These are phyloP conservation scores for Ennomos erosarius DNA, from an alignment of 2,888 invertebrate species.

Conservation along the genomic window DNA sequence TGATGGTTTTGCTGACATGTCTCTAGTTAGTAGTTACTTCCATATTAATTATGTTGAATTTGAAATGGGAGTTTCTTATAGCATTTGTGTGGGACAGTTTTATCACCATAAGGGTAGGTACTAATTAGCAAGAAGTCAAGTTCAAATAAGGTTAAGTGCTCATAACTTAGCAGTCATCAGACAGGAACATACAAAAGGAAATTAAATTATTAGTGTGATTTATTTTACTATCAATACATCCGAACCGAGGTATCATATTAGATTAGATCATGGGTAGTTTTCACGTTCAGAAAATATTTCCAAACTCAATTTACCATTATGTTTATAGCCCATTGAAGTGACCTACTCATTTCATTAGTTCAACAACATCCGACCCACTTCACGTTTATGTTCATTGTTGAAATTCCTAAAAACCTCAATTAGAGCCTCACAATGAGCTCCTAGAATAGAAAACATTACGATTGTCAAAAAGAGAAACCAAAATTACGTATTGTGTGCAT, in stretches of 20 bases:
- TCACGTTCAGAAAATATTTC: neutral
- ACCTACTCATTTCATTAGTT: slow-evolving; percentile 21
- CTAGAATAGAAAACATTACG: slow-evolving; percentile 31
- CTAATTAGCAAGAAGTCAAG: no score
- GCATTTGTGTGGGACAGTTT: no score
- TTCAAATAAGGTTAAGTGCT: no score
- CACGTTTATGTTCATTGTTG: slow-evolving; percentile 23
- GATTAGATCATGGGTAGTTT: no score
- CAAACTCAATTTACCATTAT: neutral
- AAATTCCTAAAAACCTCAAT: slow-evolving; percentile 32
- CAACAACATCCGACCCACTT: slow-evolving; percentile 28
- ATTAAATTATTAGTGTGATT: no score
- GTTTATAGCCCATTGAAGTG: slow-evolving; percentile 15
- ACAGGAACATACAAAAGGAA: no score
- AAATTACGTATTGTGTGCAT: slow-evolving; percentile 52
- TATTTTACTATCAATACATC: no score
- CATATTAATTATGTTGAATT: neutral
- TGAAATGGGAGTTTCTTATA: no score
- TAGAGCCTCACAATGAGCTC: slow-evolving; percentile 34
- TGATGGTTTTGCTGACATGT: slow-evolving; percentile 6
- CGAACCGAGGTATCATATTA: no score
- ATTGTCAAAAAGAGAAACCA: slow-evolving; percentile 53
- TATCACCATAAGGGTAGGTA: no score
- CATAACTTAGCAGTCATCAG: no score
- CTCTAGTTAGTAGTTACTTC: neutral